phyloP scores from a whole-genome alignment of 2,888 invertebrate species.

The Lymantria monacha region DNA sequence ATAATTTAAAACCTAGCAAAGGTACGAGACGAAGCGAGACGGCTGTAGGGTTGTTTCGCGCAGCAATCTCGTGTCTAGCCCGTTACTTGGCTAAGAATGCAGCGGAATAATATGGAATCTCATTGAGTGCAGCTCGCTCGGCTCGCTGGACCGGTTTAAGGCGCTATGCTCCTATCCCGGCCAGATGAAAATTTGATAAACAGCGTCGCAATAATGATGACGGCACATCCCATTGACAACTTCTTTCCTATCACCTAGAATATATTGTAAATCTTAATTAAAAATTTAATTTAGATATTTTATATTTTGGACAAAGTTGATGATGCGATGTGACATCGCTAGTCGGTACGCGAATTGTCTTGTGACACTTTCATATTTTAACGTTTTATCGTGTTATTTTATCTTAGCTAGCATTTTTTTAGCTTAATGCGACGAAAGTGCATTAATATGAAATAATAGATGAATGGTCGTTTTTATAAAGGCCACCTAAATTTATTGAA shows the following conservation, averaged over 20 bases:
- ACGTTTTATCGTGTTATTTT: too few relatives aligned
- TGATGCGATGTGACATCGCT: slow-evolving; percentile 33
- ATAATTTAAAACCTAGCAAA: slow-evolving; percentile 23
- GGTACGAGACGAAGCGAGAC: slow-evolving; percentile 12
- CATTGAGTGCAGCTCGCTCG: slow-evolving; percentile 70
- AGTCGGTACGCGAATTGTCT: too few relatives aligned
- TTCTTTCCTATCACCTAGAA: slow-evolving; percentile 24
- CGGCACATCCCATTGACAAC: slow-evolving; percentile 34
- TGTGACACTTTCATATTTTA: too few relatives aligned
- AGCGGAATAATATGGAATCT: slow-evolving; percentile 79
- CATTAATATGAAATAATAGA: too few relatives aligned
- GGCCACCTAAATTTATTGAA: too few relatives aligned
- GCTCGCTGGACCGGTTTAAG: slow-evolving; percentile 69
- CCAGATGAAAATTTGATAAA: slow-evolving; percentile 72
- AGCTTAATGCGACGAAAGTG: too few relatives aligned
- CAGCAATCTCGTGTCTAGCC: slow-evolving; percentile 57
- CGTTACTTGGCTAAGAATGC: slow-evolving; percentile 79
- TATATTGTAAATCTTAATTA: background rate
- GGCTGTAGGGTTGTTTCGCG: slow-evolving; percentile 34
- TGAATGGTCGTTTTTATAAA: too few relatives aligned
- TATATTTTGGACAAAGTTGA: background rate
- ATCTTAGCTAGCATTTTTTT: too few relatives aligned
- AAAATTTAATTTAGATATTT: background rate
- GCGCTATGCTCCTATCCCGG: slow-evolving; percentile 54
- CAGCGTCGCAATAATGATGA: slow-evolving; percentile 55